Evolutionary conservation across 2,113 vertebrate species (phyloP).

Genomic region (Pachyramphus minor): DNA sequence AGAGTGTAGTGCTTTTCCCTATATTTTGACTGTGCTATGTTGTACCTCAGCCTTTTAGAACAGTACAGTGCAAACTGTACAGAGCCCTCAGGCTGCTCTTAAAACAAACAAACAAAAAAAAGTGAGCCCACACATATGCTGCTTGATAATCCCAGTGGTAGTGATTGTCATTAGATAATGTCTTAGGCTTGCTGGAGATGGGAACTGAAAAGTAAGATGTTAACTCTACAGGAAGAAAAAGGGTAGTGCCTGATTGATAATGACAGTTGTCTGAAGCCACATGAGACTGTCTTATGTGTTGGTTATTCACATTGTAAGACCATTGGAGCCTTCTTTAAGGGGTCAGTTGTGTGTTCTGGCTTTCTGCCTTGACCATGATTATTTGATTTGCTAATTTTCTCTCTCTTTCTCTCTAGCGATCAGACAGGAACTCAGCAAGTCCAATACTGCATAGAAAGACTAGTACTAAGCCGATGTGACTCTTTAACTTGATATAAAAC

Average conservation of each 20-base stretch:
- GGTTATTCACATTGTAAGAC: rapidly evolving
- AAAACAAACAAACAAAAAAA: background rate
- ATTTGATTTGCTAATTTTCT: background rate
- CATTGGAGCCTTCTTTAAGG: background rate
- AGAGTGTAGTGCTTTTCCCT: background rate
- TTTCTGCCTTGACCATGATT: background rate
- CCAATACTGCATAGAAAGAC: slow-evolving; percentile 87
- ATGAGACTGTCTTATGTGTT: rapidly evolving
- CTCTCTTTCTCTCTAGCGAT: slow-evolving; percentile 78
- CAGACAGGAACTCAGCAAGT: slow-evolving; percentile 95
- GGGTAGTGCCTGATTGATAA: background rate
- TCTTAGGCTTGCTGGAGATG: background rate
- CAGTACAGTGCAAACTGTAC: background rate
- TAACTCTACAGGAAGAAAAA: too few relatives aligned
- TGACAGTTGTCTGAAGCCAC: background rate
- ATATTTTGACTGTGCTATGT: background rate
- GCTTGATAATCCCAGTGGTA: background rate
- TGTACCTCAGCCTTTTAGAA: background rate
- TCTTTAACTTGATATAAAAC: slow-evolving; percentile 74
- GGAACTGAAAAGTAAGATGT: background rate
- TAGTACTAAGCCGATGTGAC: slow-evolving; percentile 64
- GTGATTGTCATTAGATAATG: background rate
- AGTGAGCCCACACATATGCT: background rate
- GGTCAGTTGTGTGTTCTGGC: background rate
- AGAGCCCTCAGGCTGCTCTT: background rate